phyloP scores from a whole-genome alignment of 1,140 invertebrate species.

The Drosophila elegans region DNA sequence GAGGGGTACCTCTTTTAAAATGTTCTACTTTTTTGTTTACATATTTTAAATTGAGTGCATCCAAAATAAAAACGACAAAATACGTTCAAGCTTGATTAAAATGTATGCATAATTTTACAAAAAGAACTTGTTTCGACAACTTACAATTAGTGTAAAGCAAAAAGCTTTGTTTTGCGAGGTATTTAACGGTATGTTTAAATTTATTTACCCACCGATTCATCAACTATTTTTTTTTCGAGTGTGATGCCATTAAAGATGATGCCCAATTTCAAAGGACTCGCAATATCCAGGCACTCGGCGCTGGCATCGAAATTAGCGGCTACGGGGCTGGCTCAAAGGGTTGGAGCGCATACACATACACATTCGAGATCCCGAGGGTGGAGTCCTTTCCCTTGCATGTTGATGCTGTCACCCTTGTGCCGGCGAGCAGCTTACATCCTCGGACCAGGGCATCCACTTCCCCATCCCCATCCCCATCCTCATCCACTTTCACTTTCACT shows the following conservation, averaged over 20 bases:
- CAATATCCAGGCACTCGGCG: constrained; percentile 36
- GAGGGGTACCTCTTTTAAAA: too few relatives aligned
- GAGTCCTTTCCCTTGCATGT: constrained; percentile 17
- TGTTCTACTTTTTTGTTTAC: too few relatives aligned
- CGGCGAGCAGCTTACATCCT: constrained; percentile 4
- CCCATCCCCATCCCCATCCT: background rate
- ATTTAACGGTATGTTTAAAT: too few relatives aligned
- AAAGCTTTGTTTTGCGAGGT: too few relatives aligned
- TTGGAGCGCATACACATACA: constrained; percentile 70
- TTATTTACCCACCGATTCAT: too few relatives aligned
- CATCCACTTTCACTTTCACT: constrained; percentile 1
- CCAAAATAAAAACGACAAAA: too few relatives aligned
- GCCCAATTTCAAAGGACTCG: constrained; percentile 63
- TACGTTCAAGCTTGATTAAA: too few relatives aligned
- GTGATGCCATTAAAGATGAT: constrained; percentile 51
- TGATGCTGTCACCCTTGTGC: constrained; percentile 76
- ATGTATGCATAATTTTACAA: too few relatives aligned
- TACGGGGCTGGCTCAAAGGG: constrained; percentile 63
- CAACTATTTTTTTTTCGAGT: background rate
- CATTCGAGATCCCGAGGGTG: constrained; percentile 35
- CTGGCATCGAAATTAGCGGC: constrained; percentile 56
- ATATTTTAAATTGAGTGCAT: too few relatives aligned
- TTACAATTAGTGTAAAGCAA: too few relatives aligned
- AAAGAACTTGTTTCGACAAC: too few relatives aligned
- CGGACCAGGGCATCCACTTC: constrained; percentile 2